A percentile compares a stretch with the other conserved stretches of the same genome.
These are phyloP conservation scores for Phortica magna DNA, from an alignment of 2,888 invertebrate genomes.

Conservation along the genomic window DNA sequence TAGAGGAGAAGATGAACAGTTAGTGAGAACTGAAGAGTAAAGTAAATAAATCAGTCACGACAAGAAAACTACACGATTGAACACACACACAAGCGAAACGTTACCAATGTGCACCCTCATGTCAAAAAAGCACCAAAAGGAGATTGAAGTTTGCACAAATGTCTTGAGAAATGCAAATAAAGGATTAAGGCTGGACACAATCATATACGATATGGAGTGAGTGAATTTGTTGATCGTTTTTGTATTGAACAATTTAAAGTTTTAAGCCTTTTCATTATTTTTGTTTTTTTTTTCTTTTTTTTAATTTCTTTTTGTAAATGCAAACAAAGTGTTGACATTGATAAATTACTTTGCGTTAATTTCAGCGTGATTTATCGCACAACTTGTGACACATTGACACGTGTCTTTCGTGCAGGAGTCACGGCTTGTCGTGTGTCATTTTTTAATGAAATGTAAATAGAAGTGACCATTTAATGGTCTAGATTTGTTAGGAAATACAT, in stretches of 20 bases:
- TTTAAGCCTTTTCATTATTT: slow-evolving; percentile 68
- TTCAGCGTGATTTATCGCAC: slow-evolving; percentile 76
- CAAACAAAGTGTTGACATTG: slow-evolving; percentile 71
- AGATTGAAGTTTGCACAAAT: slow-evolving; percentile 65
- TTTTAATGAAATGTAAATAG: slow-evolving; percentile 77
- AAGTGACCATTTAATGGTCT: slow-evolving; percentile 73
- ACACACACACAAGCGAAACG: slow-evolving; percentile 17
- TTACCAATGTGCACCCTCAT: slow-evolving; percentile 52
- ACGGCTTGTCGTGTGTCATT: slow-evolving; percentile 42
- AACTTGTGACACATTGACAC: slow-evolving; percentile 72
- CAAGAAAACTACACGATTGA: background rate
- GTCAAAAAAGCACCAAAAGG: slow-evolving; percentile 54
- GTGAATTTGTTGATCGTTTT: slow-evolving; percentile 36
- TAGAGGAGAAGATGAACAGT: background rate
- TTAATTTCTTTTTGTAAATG: slow-evolving; percentile 34
- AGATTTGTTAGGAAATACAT: background rate
- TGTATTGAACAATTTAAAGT: slow-evolving; percentile 69
- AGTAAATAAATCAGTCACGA: background rate
- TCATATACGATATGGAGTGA: slow-evolving; percentile 45
- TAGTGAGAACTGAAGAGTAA: background rate
- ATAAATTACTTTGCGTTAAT: slow-evolving; percentile 75
- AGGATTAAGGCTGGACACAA: slow-evolving; percentile 49
- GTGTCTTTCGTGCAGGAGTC: slow-evolving; percentile 57
- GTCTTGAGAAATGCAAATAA: slow-evolving; percentile 66
- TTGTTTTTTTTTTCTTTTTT: slow-evolving; percentile 40